These are phyloP conservation scores for Lates japonicus DNA, from an alignment of 2,797 vertebrate genomes.

Conservation along the genomic window DNA sequence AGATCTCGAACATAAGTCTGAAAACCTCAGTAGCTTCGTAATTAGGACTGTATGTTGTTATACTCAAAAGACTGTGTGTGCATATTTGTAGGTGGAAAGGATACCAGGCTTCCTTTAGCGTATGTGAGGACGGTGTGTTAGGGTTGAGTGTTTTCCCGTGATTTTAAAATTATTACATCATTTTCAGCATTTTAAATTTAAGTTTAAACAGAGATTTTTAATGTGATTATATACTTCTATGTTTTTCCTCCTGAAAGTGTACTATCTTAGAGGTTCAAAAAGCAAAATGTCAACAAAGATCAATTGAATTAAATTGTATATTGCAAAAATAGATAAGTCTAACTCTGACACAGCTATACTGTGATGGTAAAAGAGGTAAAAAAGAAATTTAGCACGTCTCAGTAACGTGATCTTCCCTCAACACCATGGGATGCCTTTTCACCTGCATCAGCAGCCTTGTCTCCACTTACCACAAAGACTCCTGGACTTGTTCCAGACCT, in stretches of 20 bases:
- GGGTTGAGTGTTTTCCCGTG: neutral
- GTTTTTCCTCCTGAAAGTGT: neutral
- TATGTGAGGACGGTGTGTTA: neutral
- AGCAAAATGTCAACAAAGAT: neutral
- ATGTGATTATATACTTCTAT: neutral
- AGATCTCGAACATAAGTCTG: slow-evolving; percentile 45
- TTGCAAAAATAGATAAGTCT: neutral
- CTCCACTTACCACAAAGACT: slow-evolving; percentile 38
- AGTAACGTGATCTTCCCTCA: neutral
- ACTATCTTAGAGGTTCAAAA: neutral
- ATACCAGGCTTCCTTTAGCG: neutral
- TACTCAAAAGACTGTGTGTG: slow-evolving; percentile 39
- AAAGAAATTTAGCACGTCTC: neutral
- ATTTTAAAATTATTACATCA: neutral
- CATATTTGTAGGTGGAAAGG: neutral
- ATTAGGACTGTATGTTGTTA: slow-evolving; percentile 76
- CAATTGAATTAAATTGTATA: neutral
- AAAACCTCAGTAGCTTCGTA: slow-evolving; percentile 48
- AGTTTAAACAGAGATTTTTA: neutral
- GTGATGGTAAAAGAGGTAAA: neutral
- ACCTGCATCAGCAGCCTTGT: slow-evolving; percentile 41
- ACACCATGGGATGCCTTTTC: slow-evolving; percentile 1
- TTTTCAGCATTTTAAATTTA: neutral
- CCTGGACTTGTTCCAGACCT: slow-evolving; percentile 58
- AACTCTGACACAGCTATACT: neutral